Base-by-base conservation (phyloP, 1,140 invertebrate genomes). In the Drosophila micromelanica region DNA sequence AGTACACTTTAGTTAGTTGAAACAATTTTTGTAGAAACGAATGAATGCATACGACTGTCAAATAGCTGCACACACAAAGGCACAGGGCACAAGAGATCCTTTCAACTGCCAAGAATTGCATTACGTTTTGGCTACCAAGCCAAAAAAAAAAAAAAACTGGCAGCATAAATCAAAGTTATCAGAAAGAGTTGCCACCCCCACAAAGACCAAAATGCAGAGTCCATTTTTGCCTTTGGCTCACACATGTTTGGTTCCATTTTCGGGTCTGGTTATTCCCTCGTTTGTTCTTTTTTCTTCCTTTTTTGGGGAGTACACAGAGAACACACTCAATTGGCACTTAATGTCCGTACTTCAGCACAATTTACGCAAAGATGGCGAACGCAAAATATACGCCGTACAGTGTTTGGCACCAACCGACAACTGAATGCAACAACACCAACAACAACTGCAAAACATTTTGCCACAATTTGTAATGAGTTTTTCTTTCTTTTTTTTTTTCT, bases 241-340 rank as follows among this genome's bases (percentile, higher is more conserved):
- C 63, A 56, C 59, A 72, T 63, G 42, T 60, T 35, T 52, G 62
- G 8, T 46, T 17, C 3, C 13, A 27, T 46, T 13, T 35, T n/a
- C 23, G 13, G 46, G 32, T 27, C 20, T 35, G 13, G 4, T 17
- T 12, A 11, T n/a, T 2, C 42, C 7, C 7, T n/a, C 5, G 35
- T n/a, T 20, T 48, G 30, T 55, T 37, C 40, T 61, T 11, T n/a
- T n/a, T 43, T 11, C 13, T 48, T 38, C 46, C 27, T 40, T 61
- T 48, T 13, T 32, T 5, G 12, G 48, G 35, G 6, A 57, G 59
- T 71, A 40, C 59, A 63, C 32, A 60, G 72, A 59, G 52, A 40
- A 76, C 73, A 76, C 73, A 84, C 77, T 85, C 80, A 84, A 84
- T 84, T 84, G 80, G 80, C 77, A 84, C 76, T 76, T 84, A 84